These are phyloP conservation scores for Melanogrammus aeglefinus DNA, from an alignment of 2,797 vertebrate genomes.

Conservation along the genomic window DNA sequence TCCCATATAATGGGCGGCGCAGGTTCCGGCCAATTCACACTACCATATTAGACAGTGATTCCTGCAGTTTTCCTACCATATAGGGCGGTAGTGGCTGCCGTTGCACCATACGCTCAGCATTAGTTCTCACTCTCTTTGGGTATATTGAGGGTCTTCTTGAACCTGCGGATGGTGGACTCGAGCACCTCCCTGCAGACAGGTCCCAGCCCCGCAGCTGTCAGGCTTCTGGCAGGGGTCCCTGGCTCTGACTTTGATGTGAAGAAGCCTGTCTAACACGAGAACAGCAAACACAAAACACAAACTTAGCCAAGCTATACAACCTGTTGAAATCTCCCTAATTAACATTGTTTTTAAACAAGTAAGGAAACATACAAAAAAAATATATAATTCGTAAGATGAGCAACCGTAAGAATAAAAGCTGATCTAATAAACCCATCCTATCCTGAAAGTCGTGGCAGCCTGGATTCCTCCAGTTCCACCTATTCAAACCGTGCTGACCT, in stretches of 20 bases:
- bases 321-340: no score
- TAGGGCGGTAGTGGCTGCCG: neutral
- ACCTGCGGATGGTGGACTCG: conserved; percentile 95
- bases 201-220: conserved; percentile 94
- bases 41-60: neutral
- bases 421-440: neutral
- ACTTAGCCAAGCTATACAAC: no score
- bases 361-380: neutral
- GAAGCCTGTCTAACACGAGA: conserved; percentile 86
- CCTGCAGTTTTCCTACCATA: neutral
- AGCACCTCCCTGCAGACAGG: conserved; percentile 95
- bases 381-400: neutral
- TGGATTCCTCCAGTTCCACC: no score
- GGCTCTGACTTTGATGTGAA: conserved; percentile 84
- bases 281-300: conserved; percentile 4
- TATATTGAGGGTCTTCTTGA: conserved; percentile 96
- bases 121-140: conserved; percentile 88
- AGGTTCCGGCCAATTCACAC: neutral
- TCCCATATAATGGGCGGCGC: neutral
- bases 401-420: neutral
- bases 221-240: conserved; percentile 84
- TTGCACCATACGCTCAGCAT: neutral
- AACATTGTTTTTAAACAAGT: no score
- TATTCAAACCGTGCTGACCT: no score
- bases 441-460: no score